Base-by-base conservation (phyloP, 2,797 vertebrate species). In the Sylvia borin region DNA sequence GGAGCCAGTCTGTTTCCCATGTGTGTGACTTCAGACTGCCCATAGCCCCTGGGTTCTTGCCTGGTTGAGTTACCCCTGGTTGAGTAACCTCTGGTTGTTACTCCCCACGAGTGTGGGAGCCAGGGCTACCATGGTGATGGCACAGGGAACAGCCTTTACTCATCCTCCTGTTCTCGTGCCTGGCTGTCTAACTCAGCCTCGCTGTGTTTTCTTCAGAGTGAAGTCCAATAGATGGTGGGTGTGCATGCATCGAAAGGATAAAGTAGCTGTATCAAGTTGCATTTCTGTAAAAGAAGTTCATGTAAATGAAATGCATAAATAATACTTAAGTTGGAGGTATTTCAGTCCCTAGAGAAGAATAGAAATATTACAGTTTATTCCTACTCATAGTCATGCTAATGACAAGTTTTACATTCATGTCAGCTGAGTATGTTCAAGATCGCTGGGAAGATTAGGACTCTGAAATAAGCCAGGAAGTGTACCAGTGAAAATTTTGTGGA, bases 41-140 rank as follows among this genome's bases (percentile, higher is more conserved):
- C 47, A 11, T 0, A 0, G 19, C 34, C 24, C 0, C 0, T 7
- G 34, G 47, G 4, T 8, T 36, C 40, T 74, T 0, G 0, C 18
- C 29, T 68, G 50, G 7, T 1, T 61, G 50, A 75, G 38, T 38
- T 64, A 24, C 22, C 17, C 20, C 29, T 68, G 50, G 7, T 1
- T 57, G 38, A 40, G 40, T 36, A 36, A 36, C 36, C 36, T 36
- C 29, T 68, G 50, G 7, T 1, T 57, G 38, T 38, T 65, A 25
- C 26, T 48, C 47, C 17, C 18, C 32, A 3, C 0, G 9, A 48
- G 32, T 29, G 48, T 50, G 6, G 40, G 11, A 73, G 51, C 20
- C 53, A 53, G 50, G 43, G 48, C 40, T 84, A 5, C 25, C 16
- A n/a, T 2, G 3, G 66, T 0, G 7, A 14, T 32, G 65, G 26